Conservation (phyloP, 1,140 invertebrate genomes). For the Drosophila willistoni region DNA sequence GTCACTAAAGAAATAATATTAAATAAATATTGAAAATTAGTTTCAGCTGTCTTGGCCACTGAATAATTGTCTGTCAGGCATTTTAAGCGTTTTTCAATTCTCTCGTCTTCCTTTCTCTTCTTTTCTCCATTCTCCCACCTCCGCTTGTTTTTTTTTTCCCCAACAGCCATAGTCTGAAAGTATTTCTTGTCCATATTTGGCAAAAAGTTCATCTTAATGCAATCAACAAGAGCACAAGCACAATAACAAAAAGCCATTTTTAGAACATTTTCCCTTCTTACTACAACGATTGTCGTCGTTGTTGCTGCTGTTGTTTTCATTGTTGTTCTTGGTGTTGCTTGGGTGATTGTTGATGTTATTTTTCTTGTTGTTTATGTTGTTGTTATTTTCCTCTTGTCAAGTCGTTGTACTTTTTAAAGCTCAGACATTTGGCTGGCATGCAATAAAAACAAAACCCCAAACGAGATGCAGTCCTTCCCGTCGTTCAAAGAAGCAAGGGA, state of each 20-base stretch:
- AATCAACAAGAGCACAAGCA: slow-evolving; percentile 61
- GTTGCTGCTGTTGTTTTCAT: slow-evolving; percentile 11
- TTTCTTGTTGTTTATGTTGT: slow-evolving; percentile 20
- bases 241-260: slow-evolving; percentile 70
- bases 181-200: slow-evolving; percentile 70
- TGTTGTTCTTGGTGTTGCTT: slow-evolving; percentile 17
- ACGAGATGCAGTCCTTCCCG: background rate
- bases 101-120: background rate
- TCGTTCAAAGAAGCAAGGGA: slow-evolving; percentile 17
- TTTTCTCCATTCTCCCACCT: background rate
- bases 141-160: background rate
- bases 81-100: slow-evolving; percentile 64
- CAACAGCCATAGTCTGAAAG: background rate
- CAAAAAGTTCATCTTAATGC: slow-evolving; percentile 64
- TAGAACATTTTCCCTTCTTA: slow-evolving; percentile 32
- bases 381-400: slow-evolving; percentile 46
- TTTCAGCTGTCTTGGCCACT: slow-evolving; percentile 62
- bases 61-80: slow-evolving; percentile 63
- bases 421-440: slow-evolving; percentile 65
- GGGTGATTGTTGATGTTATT: slow-evolving; percentile 14
- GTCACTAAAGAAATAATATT: slow-evolving; percentile 56
- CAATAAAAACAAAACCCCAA: slow-evolving; percentile 64
- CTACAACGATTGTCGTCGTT: slow-evolving; percentile 14
- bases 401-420: slow-evolving; percentile 60
- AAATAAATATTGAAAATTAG: slow-evolving; percentile 55